Base-by-base conservation (phyloP, 2,888 invertebrate genomes). In the Apocheima hispidaria region DNA sequence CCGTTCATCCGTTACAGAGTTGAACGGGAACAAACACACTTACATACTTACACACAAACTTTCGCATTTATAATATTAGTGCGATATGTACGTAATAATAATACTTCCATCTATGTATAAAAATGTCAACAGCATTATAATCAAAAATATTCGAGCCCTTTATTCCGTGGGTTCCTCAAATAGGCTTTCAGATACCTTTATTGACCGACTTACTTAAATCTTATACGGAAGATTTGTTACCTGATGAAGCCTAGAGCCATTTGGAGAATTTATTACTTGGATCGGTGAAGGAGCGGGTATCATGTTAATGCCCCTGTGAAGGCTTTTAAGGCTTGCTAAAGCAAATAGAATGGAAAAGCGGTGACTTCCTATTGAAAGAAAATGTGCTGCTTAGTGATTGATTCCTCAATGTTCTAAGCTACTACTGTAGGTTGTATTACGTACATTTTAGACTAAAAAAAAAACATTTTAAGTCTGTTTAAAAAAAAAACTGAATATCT, bases 221-320 rank as follows among this genome's bases (percentile, higher is more conserved):
- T 64, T 57, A 60, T 60, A 63, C 60, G 60, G 60, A 64, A 64
- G 56, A 64, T 64, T 64, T 64, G 63, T 60, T 60, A 64, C 63
- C 63, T 64, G 63, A 64, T 64, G 63, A 64, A 64, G 63, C 63
- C 60, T 57, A 43, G 43, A 49, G 55, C 63, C 60, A 64, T 64
- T 64, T 64, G 60, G 43, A 43, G 50, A 60, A 64, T 64, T 64
- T 60, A 64, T 64, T 60, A 57, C 63, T 49, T 33, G 53, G 52
- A 60, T 60, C 63, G 63, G 60, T 60, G 56, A 64, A 64, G 49
- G 52, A 64, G 51, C 49, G 52, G 52, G 60, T 60, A 63, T 63
- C 58, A 63, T 63, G 63, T 63, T 63, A 60, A 64, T 60, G 63
- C 53, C 38, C 33, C 36, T 56, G 61, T 49, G 56, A 55, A 51